Percentiles rank a stretch among this genome's conserved stretches.
These are phyloP conservation scores for Melanogrammus aeglefinus DNA, from an alignment of 2,797 vertebrate species.

Conservation along the genomic window DNA sequence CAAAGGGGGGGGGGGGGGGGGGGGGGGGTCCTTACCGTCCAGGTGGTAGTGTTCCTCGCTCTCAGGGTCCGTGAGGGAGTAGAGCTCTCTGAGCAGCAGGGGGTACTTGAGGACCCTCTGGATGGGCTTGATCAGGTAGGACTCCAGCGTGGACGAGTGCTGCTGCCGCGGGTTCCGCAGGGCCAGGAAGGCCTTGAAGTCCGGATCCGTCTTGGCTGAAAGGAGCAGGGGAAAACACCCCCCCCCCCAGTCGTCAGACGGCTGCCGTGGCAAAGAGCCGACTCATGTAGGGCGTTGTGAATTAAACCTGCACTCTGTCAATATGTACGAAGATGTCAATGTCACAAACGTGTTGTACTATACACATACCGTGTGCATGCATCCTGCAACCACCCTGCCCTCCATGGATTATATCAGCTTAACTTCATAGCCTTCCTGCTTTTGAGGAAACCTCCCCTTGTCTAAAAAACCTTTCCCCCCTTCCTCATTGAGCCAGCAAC, in stretches of 20 bases:
- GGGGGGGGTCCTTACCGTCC: conserved; percentile 73
- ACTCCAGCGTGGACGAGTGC: conserved; percentile 93
- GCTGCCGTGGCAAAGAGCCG: too few relatives aligned
- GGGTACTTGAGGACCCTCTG: conserved; percentile 97
- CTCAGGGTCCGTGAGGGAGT: conserved; percentile 86
- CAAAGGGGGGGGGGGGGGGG: not conserved
- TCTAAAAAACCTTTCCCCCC: too few relatives aligned
- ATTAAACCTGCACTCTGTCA: too few relatives aligned
- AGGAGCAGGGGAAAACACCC: not conserved
- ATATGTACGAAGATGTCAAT: too few relatives aligned
- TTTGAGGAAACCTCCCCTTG: too few relatives aligned
- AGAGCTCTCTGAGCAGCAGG: conserved; percentile 87
- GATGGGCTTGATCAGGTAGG: conserved; percentile 98
- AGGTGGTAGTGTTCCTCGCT: conserved; percentile 97
- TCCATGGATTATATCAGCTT: too few relatives aligned
- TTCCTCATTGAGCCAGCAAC: too few relatives aligned
- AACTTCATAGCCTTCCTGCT: too few relatives aligned
- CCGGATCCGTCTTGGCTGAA: conserved; percentile 87
- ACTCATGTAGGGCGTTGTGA: too few relatives aligned
- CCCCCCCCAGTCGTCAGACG: not conserved
- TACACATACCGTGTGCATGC: too few relatives aligned
- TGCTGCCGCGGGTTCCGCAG: conserved; percentile 91
- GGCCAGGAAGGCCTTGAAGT: conserved; percentile 92
- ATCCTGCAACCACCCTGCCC: too few relatives aligned
- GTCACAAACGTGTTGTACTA: too few relatives aligned